These are phyloP conservation scores for Gastrophysa polygoni DNA, from an alignment of 2,888 invertebrate species.

Conservation along the genomic window DNA sequence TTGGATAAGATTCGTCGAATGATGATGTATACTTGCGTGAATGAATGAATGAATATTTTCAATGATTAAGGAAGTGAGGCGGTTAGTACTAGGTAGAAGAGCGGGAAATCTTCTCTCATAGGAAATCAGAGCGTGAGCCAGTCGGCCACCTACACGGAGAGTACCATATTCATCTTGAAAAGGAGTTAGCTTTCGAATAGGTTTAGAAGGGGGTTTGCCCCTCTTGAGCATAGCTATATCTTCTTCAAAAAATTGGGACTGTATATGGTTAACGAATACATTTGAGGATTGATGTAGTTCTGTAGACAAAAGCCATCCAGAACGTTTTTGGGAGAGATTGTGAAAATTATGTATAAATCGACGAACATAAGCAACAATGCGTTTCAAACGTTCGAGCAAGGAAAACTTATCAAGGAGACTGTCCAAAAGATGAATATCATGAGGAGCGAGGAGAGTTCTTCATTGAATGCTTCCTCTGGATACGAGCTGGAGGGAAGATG, in stretches of 20 bases:
- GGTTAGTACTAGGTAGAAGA: background rate
- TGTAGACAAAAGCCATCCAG: no score
- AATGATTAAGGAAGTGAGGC: background rate
- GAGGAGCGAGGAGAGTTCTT: no score
- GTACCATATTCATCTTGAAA: background rate
- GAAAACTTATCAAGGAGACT: no score
- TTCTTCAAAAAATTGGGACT: background rate
- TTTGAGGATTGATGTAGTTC: no score
- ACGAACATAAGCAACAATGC: no score
- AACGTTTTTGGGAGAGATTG: background rate
- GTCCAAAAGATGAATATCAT: no score
- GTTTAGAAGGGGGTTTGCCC: background rate
- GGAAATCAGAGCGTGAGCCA: background rate
- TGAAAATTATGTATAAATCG: background rate
- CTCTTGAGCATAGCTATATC: background rate
- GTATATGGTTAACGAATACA: background rate
- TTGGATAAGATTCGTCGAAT: constrained; percentile 16
- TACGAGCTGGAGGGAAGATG: no score
- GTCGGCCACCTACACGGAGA: background rate
- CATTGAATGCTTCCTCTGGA: no score
- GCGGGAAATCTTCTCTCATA: background rate
- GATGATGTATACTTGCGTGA: background rate
- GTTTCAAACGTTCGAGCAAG: no score
- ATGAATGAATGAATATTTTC: background rate
- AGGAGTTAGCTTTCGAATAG: background rate